These are phyloP conservation scores for Linepithema humile DNA, from an alignment of 1,140 invertebrate species.

Conservation along the genomic window DNA sequence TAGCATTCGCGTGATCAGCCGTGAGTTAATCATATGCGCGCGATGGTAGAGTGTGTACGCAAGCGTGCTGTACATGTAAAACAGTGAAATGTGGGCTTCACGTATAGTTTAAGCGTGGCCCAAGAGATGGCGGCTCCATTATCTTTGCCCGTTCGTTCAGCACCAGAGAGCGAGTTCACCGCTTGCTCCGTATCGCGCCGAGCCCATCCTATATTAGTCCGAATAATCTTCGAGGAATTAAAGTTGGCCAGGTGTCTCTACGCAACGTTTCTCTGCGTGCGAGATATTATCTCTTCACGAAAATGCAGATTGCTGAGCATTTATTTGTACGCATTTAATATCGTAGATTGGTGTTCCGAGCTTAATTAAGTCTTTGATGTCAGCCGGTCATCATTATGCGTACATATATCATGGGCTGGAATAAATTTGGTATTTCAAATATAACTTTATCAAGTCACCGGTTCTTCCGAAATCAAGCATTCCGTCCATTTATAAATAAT, in stretches of 20 bases:
- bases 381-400: conserved; percentile 27
- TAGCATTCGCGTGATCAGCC: conserved; percentile 62
- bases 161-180: conserved; percentile 37
- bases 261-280: neutral
- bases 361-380: conserved; percentile 32
- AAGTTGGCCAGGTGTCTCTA: conserved; percentile 12
- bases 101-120: conserved; percentile 76
- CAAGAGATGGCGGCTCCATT: conserved; percentile 84
- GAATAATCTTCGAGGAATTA: conserved; percentile 20
- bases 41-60: conserved; percentile 36
- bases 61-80: conserved; percentile 55
- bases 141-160: conserved; percentile 75
- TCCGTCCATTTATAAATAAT: neutral
- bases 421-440: conserved; percentile 44
- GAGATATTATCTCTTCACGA: conserved; percentile 24
- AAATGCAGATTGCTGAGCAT: neutral
- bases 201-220: conserved; percentile 30
- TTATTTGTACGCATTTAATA: conserved; percentile 10
- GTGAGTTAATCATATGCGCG: conserved; percentile 59
- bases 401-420: conserved; percentile 4
- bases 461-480: neutral
- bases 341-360: neutral
- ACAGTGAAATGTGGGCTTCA: conserved; percentile 53
- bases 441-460: conserved; percentile 3
- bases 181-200: neutral